Evolutionary conservation across 2,888 invertebrate genomes (phyloP).

Genomic region (Exephanes ischioxanthus): DNA sequence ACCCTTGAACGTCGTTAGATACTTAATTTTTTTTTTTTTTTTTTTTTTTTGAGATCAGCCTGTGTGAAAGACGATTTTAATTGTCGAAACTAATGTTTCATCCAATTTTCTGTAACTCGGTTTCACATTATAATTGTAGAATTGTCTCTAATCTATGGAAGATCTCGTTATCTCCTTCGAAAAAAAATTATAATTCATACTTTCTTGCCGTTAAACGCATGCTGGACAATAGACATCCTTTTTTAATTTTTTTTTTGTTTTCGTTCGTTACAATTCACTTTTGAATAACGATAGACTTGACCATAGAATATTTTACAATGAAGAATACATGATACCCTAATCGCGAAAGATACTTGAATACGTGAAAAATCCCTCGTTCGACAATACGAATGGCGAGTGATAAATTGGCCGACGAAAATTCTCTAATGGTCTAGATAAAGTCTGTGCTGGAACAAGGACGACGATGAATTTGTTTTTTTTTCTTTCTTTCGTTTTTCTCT

Average conservation of each 20-base stretch:
- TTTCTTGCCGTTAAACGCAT: slow-evolving; percentile 45
- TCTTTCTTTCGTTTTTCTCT: slow-evolving; percentile 5
- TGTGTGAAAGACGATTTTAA: slow-evolving; percentile 51
- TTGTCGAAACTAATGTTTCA: slow-evolving; percentile 45
- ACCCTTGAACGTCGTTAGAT: slow-evolving; percentile 56
- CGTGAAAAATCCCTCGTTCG: slow-evolving; percentile 35
- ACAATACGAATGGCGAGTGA: slow-evolving; percentile 67
- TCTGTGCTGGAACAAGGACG: slow-evolving; percentile 52
- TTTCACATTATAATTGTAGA: slow-evolving; percentile 29
- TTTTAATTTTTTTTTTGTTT: slow-evolving; percentile 35
- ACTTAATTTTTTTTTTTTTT: slow-evolving; percentile 32
- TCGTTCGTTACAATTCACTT: slow-evolving; percentile 62
- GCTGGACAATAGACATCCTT: slow-evolving; percentile 54
- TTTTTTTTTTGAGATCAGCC: slow-evolving; percentile 51
- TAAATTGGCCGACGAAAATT: slow-evolving; percentile 64
- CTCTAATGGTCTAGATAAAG: slow-evolving; percentile 37
- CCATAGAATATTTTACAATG: slow-evolving; percentile 60
- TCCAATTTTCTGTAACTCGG: slow-evolving; percentile 33
- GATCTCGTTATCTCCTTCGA: slow-evolving; percentile 62
- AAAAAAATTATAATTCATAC: slow-evolving; percentile 49
- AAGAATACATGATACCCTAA: slow-evolving; percentile 67
- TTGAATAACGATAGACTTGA: slow-evolving; percentile 60
- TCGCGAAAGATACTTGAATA: slow-evolving; percentile 46
- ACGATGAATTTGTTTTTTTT: slow-evolving; percentile 50
- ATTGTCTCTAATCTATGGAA: slow-evolving; percentile 67